Conservation (phyloP, 2,888 invertebrate species). For the Magallana nippona region DNA sequence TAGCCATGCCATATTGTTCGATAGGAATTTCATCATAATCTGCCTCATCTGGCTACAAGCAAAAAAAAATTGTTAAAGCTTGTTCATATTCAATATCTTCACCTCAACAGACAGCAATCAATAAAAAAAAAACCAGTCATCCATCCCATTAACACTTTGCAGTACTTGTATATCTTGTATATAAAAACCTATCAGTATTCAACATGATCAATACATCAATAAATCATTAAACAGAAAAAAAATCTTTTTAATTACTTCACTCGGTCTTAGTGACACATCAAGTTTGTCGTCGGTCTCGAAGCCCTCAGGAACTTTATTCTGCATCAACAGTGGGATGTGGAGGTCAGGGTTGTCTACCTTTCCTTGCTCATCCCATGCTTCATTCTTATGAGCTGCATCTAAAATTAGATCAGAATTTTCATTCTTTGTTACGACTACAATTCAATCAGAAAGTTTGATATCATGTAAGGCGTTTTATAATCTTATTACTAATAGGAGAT, state of each 20-base stretch:
- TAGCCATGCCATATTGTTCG: slow-evolving; percentile 92
- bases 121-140: no score
- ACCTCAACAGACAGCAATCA: background rate
- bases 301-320: slow-evolving; percentile 81
- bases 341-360: slow-evolving; percentile 58
- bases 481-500: no score
- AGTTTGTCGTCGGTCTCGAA: slow-evolving; percentile 81
- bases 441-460: no score
- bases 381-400: slow-evolving; percentile 66
- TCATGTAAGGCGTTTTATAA: no score
- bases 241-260: slow-evolving; percentile 70
- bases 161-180: no score
- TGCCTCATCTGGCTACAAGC: slow-evolving; percentile 72
- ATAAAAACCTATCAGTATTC: no score
- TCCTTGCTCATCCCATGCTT: slow-evolving; percentile 68
- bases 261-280: slow-evolving; percentile 80
- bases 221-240: no score
- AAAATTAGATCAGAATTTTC: slow-evolving; percentile 35
- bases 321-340: slow-evolving; percentile 80
- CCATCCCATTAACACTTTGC: no score
- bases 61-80: background rate
- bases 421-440: background rate
- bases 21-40: slow-evolving; percentile 88
- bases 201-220: no score
- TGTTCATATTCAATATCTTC: background rate